A percentile compares a stretch with the other conserved stretches of the same genome.
These are phyloP conservation scores for Peromyscus californicus DNA, from an alignment of 2,113 vertebrate species.

Conservation along the genomic window DNA sequence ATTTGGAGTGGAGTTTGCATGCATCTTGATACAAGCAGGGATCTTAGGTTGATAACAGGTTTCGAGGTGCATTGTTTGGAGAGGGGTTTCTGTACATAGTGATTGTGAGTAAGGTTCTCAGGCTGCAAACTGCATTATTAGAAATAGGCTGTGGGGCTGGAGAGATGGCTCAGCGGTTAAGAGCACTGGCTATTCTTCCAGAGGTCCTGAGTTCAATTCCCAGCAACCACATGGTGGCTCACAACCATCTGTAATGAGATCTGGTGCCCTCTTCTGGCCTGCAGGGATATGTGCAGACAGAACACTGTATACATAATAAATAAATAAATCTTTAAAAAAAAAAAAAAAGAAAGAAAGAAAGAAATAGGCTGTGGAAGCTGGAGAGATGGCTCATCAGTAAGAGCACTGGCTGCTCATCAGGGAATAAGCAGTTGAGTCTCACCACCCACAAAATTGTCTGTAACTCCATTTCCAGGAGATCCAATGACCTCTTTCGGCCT, in stretches of 20 bases:
- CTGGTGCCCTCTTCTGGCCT: no score
- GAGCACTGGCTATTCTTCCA: no score
- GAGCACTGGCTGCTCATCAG: background rate
- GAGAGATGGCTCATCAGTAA: background rate
- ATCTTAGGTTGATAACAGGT: background rate
- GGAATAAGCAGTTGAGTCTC: background rate
- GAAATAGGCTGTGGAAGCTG: background rate
- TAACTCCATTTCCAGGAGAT: background rate
- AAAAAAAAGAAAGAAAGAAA: no score
- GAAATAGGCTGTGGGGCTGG: background rate
- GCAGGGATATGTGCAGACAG: no score
- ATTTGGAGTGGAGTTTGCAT: background rate
- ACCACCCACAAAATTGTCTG: background rate
- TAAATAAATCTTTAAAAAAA: no score
- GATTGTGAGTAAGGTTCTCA: background rate
- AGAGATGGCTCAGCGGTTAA: background rate
- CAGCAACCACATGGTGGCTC: no score
- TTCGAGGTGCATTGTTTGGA: background rate
- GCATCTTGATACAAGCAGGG: background rate
- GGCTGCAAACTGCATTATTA: background rate
- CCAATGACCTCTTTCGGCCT: background rate
- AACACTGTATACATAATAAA: no score
- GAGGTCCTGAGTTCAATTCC: no score
- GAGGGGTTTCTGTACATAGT: background rate
- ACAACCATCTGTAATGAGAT: no score